These are phyloP conservation scores for Andrena chrysosceles DNA, from an alignment of 2,888 invertebrate genomes.

Conservation along the genomic window DNA sequence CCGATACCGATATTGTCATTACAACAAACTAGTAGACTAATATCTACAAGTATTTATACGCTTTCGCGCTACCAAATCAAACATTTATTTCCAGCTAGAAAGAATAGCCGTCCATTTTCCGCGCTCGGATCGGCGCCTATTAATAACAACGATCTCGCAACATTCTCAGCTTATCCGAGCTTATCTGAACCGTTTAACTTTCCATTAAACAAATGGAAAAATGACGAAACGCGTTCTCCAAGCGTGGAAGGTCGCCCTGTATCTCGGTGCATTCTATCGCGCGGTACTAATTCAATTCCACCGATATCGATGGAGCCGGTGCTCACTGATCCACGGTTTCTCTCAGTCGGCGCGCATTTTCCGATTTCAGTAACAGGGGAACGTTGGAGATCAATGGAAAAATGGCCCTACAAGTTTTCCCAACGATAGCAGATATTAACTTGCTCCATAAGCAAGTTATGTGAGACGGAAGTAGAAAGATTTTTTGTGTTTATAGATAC, in stretches of 20 bases:
- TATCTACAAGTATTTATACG: slow-evolving; percentile 33
- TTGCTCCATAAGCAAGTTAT: too few species aligned
- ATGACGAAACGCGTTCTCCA: slow-evolving; percentile 36
- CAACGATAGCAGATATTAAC: neutral
- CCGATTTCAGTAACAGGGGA: neutral
- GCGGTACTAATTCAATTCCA: slow-evolving; percentile 26
- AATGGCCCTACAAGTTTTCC: neutral
- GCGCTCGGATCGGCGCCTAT: slow-evolving; percentile 20
- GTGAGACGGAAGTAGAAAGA: too few species aligned
- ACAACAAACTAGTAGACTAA: neutral
- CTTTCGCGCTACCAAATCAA: neutral
- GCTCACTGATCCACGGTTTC: neutral
- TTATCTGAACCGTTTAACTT: slow-evolving; percentile 55
- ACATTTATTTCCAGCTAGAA: slow-evolving; percentile 27
- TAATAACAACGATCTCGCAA: slow-evolving; percentile 47
- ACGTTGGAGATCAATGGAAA: neutral
- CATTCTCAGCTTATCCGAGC: slow-evolving; percentile 33
- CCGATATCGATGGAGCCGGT: neutral
- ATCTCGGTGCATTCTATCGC: slow-evolving; percentile 10
- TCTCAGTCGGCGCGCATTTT: neutral
- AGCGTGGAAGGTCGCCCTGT: slow-evolving; percentile 37
- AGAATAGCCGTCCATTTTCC: slow-evolving; percentile 28
- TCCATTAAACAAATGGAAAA: slow-evolving; percentile 55
- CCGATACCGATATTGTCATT: slow-evolving; percentile 14
- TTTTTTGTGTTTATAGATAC: too few species aligned